Evolutionary conservation across 2,888 invertebrate species (phyloP), one percentile per base, ranked within the genome.

Genomic region (Leptothorax acervorum): DNA sequence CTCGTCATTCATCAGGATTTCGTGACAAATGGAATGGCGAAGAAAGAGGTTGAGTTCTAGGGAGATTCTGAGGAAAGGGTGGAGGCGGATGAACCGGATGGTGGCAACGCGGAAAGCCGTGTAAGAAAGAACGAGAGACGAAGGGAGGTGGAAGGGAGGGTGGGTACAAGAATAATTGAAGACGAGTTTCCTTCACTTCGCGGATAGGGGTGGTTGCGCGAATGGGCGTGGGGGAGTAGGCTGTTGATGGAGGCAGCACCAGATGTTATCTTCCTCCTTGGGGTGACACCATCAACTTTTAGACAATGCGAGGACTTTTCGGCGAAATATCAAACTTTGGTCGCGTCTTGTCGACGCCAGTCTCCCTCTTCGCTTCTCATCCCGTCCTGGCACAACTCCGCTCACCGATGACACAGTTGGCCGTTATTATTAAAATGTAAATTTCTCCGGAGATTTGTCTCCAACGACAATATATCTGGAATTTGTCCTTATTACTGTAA

Each of bases 281-380:
- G 90, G 92, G 92, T 92, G 92, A 93, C 92, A 91, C 92, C 92
- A 92, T 93, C 93, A 93, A 93, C 93, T 93, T 93, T 93, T 91
- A 92, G 93, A 93, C 93, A 93, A 93, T 93, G 93, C 93, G 90
- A 92, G 88, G 93, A 93, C 93, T 93, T 93, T 93, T 93, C 93
- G 92, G 90, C 92, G 92, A 93, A 93, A 93, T 93, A 92, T 93
- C 92, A 92, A 93, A 93, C 92, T 93, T 93, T 82, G 87, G 85
- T 89, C 90, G 89, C 88, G 90, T 89, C 91, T 90, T 91, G 89
- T 90, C 89, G 88, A 88, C 85, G 85, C 79, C 89, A 76, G 82
- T 79, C 83, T 45, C 60, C 35, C 74, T 15, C 62, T 23, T 31
- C 31, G 60, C 73, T 31, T 35, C 23, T 45, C 75, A n/a, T 42